Conservation (phyloP, 2,113 vertebrate genomes). For the Thalassarche chlororhynchos region DNA sequence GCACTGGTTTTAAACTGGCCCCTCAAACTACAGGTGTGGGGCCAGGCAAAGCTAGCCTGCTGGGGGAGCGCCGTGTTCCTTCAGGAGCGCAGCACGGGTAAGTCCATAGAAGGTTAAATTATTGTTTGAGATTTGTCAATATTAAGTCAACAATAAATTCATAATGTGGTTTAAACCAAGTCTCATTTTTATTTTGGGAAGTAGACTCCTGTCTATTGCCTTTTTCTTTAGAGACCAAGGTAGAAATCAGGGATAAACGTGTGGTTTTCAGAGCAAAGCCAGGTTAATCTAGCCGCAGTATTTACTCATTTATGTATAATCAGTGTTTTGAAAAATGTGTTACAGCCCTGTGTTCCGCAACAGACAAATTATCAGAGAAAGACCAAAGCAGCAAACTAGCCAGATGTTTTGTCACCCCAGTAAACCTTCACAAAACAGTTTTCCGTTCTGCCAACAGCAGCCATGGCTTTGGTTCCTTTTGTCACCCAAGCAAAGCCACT, state of each 20-base stretch:
- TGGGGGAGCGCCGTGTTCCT: accelerated
- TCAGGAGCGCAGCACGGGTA: neutral
- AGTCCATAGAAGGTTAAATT: neutral
- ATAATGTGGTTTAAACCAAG: neutral
- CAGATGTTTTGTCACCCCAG: neutral
- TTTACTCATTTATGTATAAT: neutral
- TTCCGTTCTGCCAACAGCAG: neutral
- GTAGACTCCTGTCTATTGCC: neutral
- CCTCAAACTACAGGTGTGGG: neutral
- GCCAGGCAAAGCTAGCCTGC: neutral
- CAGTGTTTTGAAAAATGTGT: neutral
- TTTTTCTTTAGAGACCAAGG: neutral
- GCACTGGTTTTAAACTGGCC: neutral
- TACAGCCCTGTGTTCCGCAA: neutral
- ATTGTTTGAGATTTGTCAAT: neutral
- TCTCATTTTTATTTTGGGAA: neutral
- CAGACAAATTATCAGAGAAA: neutral
- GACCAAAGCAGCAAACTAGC: neutral
- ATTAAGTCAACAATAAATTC: neutral
- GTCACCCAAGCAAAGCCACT: neutral
- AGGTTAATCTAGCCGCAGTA: neutral
- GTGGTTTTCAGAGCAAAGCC: neutral
- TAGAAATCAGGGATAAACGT: neutral
- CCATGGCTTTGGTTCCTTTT: neutral
- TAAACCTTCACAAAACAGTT: neutral